Conservation (phyloP, 2,888 invertebrate species). For the Hylaea fasciaria region DNA sequence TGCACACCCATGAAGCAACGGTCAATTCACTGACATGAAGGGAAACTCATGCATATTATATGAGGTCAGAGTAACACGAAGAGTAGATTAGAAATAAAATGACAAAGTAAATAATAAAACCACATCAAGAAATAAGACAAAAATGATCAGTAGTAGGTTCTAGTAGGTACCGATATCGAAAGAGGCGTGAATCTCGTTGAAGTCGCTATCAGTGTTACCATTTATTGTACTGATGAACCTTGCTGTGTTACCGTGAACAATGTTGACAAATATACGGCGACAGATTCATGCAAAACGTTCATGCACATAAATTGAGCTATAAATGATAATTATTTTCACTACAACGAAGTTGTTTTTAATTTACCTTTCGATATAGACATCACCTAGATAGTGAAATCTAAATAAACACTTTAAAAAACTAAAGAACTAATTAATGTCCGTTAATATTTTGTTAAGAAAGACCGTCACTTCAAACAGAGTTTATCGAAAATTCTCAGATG, state of each 20-base stretch:
- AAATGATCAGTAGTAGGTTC: constrained; percentile 52
- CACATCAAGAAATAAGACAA: constrained; percentile 55
- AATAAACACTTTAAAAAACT: constrained; percentile 51
- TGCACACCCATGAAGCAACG: constrained; percentile 77
- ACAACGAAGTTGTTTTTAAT: constrained; percentile 52
- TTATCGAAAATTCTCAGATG: neutral
- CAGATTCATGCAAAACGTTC: constrained; percentile 64
- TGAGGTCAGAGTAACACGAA: constrained; percentile 71
- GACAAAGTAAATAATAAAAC: constrained; percentile 60
- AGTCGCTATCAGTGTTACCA: constrained; percentile 52
- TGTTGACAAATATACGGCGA: constrained; percentile 49
- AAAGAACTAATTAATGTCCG: constrained; percentile 37
- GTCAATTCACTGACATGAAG: constrained; percentile 55
- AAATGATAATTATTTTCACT: constrained; percentile 47
- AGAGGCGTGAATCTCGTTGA: constrained; percentile 52
- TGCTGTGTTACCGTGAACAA: constrained; percentile 51
- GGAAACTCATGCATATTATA: constrained; percentile 79
- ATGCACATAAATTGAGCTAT: constrained; percentile 62
- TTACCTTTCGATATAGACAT: constrained; percentile 64
- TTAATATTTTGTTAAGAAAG: constrained; percentile 39
- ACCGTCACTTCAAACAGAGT: constrained; percentile 46
- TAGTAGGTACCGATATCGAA: constrained; percentile 43
- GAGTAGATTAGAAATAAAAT: constrained; percentile 59
- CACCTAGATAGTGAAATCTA: constrained; percentile 61
- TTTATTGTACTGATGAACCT: constrained; percentile 50